Percentiles rank a stretch among this genome's conserved stretches.
Evolutionary conservation across 2,797 vertebrate genomes (phyloP).

Genomic region (Heliangelus exortis): DNA sequence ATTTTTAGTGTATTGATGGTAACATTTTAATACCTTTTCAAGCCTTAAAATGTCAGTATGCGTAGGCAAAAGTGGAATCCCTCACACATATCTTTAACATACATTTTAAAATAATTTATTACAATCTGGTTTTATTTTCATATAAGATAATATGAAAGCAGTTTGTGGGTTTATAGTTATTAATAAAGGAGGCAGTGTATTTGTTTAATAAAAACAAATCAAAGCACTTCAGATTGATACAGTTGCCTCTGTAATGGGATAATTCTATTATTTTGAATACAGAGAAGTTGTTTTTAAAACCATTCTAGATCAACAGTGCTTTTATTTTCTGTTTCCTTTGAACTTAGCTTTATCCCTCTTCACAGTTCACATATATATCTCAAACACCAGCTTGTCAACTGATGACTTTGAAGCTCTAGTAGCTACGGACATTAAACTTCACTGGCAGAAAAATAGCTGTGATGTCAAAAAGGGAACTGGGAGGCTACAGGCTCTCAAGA

Average conservation of each 20-base stretch:
- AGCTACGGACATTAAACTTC: slow-evolving; percentile 33
- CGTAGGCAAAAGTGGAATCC: not conserved
- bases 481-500: slow-evolving; percentile 17
- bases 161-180: not conserved
- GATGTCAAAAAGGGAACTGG: slow-evolving; percentile 24
- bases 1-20: not conserved
- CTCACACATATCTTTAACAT: not conserved
- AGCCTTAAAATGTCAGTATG: not conserved
- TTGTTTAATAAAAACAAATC: slow-evolving; percentile 25
- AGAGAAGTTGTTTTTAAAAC: not conserved
- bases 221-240: not conserved
- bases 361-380: slow-evolving; percentile 8
- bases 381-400: slow-evolving; percentile 28
- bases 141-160: not conserved
- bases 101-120: not conserved
- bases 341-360: slow-evolving; percentile 9
- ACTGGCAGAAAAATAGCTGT: slow-evolving; percentile 48
- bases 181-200: not conserved
- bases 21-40: not conserved
- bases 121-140: not conserved
- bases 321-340: slow-evolving; percentile 26
- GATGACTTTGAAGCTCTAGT: slow-evolving; percentile 29
- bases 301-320: not conserved
- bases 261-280: not conserved
- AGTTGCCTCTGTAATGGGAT: not conserved